phyloP scores from a whole-genome alignment of 1,140 invertebrate species.

The Zelostemma sp. region DNA sequence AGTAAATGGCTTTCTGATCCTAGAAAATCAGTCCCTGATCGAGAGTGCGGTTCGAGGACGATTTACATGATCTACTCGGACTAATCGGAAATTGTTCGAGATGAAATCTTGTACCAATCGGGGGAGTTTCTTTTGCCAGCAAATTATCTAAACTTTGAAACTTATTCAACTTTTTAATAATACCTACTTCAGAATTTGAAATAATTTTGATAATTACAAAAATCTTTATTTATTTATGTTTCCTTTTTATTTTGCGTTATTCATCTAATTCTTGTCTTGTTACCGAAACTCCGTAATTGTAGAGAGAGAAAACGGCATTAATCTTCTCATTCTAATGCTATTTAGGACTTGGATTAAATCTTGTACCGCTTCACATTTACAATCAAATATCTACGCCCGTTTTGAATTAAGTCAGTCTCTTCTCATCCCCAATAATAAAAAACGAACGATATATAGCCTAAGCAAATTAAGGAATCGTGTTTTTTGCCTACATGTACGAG shows the following conservation, averaged over 20 bases:
- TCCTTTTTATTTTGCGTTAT: constrained; percentile 35
- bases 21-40: constrained; percentile 38
- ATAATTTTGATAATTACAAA: too few relatives aligned
- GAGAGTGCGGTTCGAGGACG: constrained; percentile 16
- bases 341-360: constrained; percentile 60
- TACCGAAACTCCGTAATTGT: constrained; percentile 29
- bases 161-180: too few relatives aligned
- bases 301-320: constrained; percentile 31
- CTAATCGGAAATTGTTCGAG: constrained; percentile 34
- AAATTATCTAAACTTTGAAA: too few relatives aligned
- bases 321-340: constrained; percentile 55
- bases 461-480: not conserved
- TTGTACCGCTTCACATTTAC: constrained; percentile 52
- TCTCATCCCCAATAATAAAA: constrained; percentile 21
- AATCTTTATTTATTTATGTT: too few relatives aligned
- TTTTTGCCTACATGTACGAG: too few relatives aligned
- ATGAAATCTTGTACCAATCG: constrained; percentile 21
- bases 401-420: constrained; percentile 36
- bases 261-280: constrained; percentile 41
- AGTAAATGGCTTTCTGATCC: constrained; percentile 54
- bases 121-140: not conserved
- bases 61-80: constrained; percentile 37
- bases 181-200: too few relatives aligned
- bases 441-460: not conserved
- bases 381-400: constrained; percentile 47